Percentiles rank a stretch among this genome's conserved stretches.
These are phyloP conservation scores for Odontomyia ornata DNA, from an alignment of 2,888 invertebrate genomes.

Conservation along the genomic window DNA sequence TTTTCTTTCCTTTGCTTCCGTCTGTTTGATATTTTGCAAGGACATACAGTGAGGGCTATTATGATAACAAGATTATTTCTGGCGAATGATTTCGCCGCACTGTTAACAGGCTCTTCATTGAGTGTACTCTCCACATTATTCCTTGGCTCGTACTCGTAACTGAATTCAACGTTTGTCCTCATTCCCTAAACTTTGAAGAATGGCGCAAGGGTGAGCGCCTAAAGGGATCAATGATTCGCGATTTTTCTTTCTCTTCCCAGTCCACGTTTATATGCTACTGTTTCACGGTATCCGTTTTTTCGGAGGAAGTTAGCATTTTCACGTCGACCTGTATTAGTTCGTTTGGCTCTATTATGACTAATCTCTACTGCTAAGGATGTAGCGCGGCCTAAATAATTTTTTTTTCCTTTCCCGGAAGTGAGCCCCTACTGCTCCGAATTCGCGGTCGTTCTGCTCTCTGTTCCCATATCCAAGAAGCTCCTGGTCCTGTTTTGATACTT, in stretches of 20 bases:
- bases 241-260: too few relatives aligned
- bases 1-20: conserved; percentile 22
- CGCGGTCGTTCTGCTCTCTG: background rate
- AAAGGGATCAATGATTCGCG: background rate
- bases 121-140: background rate
- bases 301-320: background rate
- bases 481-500: background rate
- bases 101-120: conserved; percentile 31
- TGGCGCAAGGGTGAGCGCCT: too few relatives aligned
- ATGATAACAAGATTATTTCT: conserved; percentile 43
- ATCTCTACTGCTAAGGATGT: background rate
- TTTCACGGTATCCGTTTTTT: background rate
- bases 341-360: background rate
- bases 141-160: background rate
- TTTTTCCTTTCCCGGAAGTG: background rate
- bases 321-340: background rate
- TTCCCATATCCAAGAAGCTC: background rate
- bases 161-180: background rate
- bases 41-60: conserved; percentile 30
- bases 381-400: background rate
- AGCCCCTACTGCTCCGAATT: background rate
- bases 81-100: conserved; percentile 42
- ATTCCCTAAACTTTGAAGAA: too few relatives aligned
- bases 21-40: conserved; percentile 20
- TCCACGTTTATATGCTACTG: background rate